Base-by-base conservation (phyloP, 23 tunicate genomes). In the Trididemnum miniatum region DNA sequence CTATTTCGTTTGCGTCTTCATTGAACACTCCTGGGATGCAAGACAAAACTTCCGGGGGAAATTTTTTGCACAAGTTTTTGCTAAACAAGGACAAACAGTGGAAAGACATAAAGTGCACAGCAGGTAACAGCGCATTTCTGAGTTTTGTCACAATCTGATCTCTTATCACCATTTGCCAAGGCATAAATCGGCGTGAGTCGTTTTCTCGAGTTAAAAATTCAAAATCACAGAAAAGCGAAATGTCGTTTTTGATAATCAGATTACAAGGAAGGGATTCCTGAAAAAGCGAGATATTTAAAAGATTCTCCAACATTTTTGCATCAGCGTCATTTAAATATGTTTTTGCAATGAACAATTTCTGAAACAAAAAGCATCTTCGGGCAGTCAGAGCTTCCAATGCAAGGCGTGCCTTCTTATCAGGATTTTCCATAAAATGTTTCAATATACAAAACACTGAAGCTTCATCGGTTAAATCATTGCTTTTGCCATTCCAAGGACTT, bases 401-500 rank as follows among this genome's bases (percentile, higher is more conserved):
- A 4, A 67, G 38, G n/a, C 3, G 2, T 5, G 32, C 38, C 18
- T n/a, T 67, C 9, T 77, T 77, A 22, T 57, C 67, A 77, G 38
- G 37, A 29, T 77, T 30, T 34, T 4, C 38, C 39, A 25, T 7
- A 35, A 77, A 26, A 4, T 35, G 32, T 18, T 35, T 83, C 35
- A 83, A 34, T 7, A 54, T 31, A 33, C 87, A 71, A 33, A 72
- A 23, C 5, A 72, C 35, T 7, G 2, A 57, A 32, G 69, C 39
- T 33, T 34, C 2, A 54, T 51, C 40, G 31, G 80, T 9, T 4
- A 83, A 36, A 2, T 24, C 35, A 35, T 28, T 52, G 27, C 57
- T 20, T 25, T 54, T 32, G 22, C 87, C 87, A 34, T 34, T 28
- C 87, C 87, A 83, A 33, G 54, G 80, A 2, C 22, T 1, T 12